Evolutionary conservation across 2,113 vertebrate species (phyloP).

Genomic region (Paralichthys olivaceus): DNA sequence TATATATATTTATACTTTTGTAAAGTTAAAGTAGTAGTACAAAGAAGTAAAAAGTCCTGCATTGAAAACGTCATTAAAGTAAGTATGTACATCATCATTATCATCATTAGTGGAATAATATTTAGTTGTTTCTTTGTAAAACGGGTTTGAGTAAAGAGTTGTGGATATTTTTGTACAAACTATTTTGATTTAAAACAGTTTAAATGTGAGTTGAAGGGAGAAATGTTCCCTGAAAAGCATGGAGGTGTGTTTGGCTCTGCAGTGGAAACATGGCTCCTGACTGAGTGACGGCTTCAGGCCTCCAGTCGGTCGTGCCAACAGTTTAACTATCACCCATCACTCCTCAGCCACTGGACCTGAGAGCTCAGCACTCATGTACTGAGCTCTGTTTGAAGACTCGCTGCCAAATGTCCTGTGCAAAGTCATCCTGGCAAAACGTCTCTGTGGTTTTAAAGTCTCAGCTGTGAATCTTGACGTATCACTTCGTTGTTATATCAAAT

Average conservation of each 20-base stretch:
- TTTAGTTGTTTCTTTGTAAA: background rate
- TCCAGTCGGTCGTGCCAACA: conserved; percentile 62
- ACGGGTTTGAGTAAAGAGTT: too few species aligned
- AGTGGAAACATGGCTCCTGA: conserved; percentile 40
- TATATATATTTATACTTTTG: too few species aligned
- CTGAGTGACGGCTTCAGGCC: conserved; percentile 55
- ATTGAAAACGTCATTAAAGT: background rate
- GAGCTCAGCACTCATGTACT: conserved; percentile 67
- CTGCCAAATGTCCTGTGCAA: conserved; percentile 26
- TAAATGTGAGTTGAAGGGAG: too few species aligned
- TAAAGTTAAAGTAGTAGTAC: too few species aligned
- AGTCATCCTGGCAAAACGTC: background rate
- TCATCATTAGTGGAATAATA: background rate
- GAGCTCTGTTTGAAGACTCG: conserved; percentile 29
- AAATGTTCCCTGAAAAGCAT: background rate
- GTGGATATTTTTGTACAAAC: background rate
- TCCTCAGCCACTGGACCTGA: conserved; percentile 70
- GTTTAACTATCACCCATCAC: conserved; percentile 71
- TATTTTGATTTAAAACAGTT: too few species aligned
- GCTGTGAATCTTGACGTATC: background rate
- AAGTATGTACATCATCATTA: background rate
- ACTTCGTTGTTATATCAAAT: too few species aligned
- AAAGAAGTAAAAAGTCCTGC: too few species aligned
- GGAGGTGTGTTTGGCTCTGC: background rate
- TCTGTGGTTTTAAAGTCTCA: background rate